Evolutionary conservation across 2,888 invertebrate genomes (phyloP).

Genomic region (Apodemia mormo): DNA sequence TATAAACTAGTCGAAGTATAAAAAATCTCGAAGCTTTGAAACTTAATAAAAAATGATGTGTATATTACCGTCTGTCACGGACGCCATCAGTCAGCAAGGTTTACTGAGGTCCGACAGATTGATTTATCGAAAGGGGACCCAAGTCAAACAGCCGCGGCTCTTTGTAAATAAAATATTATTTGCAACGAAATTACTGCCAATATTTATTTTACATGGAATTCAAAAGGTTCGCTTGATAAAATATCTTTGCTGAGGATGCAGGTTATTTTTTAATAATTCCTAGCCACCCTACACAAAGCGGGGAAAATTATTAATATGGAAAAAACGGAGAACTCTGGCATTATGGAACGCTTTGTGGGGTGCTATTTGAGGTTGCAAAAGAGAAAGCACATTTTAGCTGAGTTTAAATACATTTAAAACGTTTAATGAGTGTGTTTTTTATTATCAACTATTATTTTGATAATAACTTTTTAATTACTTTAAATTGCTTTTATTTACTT

Average conservation of each 20-base stretch:
- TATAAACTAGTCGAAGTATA: no score
- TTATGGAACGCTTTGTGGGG: constrained; percentile 20
- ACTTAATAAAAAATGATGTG: constrained; percentile 7
- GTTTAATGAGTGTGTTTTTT: constrained; percentile 3
- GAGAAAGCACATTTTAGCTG: neutral
- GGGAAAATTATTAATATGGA: constrained; percentile 36
- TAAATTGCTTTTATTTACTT: no score
- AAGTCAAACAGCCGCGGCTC: neutral
- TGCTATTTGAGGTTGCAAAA: constrained; percentile 11
- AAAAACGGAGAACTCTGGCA: constrained; percentile 25
- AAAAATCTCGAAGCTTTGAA: neutral
- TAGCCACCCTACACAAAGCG: constrained; percentile 31
- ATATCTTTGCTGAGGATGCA: constrained; percentile 8
- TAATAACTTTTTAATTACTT: no score
- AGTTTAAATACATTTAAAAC: neutral
- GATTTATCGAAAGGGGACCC: constrained; percentile 12
- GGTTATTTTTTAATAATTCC: constrained; percentile 36
- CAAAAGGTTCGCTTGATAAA: constrained; percentile 1
- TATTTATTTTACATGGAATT: neutral
- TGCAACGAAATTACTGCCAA: constrained; percentile 4
- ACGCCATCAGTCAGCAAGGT: neutral
- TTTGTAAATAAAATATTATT: constrained; percentile 11
- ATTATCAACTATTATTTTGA: no score
- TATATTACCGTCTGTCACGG: neutral
- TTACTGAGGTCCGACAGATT: constrained; percentile 10